Base-by-base conservation (phyloP, 30 jellyfish, hydroid and myxozoan genomes). In the Chironex yamaguchii region DNA sequence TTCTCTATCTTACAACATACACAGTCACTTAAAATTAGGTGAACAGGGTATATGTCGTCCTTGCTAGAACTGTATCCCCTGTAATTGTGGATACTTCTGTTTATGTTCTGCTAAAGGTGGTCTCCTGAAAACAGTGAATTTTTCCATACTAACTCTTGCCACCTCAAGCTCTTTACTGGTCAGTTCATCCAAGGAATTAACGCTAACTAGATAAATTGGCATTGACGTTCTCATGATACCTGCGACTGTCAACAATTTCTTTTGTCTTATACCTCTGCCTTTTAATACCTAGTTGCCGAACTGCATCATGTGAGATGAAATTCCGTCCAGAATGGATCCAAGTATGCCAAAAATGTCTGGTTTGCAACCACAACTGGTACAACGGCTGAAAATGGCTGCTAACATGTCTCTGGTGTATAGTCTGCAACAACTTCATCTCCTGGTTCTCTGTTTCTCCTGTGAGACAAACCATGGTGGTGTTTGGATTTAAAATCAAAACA, bases 311-410 rank as follows among this genome's bases (percentile, higher is more conserved):
- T 34, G 90, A 63, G 26, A 63, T 63, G 82, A 63, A 79, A 58
- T 79, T 74, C 42, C 81, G 63, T 79, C 90, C 90, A 29, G 90
- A 72, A 32, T 82, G 82, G 0, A 58, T 62, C 90, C 3, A 79
- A 33, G 25, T 58, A 62, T 62, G 90, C 90, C 90, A 81, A 79
- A 42, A 62, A 58, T 52, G 82, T 49, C 31, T 76, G 36, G 4
- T 35, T 65, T 20, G 52, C 66, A 13, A 76, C 13, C 36, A 1
- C 29, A 9, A 70, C 84, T 29, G 84, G 84, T 9, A 70, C 14
- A 32, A 70, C 36, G 34, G 84, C 71, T 27, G 84, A 70, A 9
- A 70, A 32, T 28, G 84, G 6, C 29, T 70, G 33, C n/a, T 70
- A n/a, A n/a, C n/a, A 67, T 34, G 29, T 52, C 48, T 34, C 66